Evolutionary conservation across 2,888 invertebrate genomes (phyloP).

Genomic region (Priocnemis perturbator): DNA sequence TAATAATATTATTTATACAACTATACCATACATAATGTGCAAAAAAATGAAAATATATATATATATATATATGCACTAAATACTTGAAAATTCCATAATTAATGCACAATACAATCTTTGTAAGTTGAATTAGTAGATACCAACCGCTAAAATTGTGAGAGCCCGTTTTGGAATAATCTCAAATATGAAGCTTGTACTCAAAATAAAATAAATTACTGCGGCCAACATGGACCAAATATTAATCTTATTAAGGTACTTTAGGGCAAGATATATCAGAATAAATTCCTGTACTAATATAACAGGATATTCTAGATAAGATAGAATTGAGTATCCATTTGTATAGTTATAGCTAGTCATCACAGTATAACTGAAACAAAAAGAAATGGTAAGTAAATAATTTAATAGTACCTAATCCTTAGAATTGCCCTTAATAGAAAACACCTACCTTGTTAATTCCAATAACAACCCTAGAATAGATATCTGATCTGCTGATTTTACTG

Average conservation of each 20-base stretch:
- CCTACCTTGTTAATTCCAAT: conserved; percentile 84
- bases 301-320: conserved; percentile 91
- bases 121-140: conserved; percentile 62
- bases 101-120: too few relatives aligned
- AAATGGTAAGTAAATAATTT: not conserved
- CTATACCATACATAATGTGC: conserved; percentile 32
- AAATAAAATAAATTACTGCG: conserved; percentile 70
- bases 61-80: too few relatives aligned
- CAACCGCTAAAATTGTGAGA: conserved; percentile 81
- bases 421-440: conserved; percentile 23
- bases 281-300: conserved; percentile 86
- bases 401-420: not conserved
- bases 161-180: conserved; percentile 75
- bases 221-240: conserved; percentile 69
- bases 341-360: conserved; percentile 89
- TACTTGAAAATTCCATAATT: too few relatives aligned
- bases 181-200: conserved; percentile 71
- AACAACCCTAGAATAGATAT: conserved; percentile 81
- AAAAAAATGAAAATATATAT: too few relatives aligned
- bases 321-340: conserved; percentile 82
- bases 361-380: conserved; percentile 82
- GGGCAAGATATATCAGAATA: conserved; percentile 82
- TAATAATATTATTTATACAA: not conserved
- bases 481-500: conserved; percentile 82
- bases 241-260: conserved; percentile 81